Percentiles rank a stretch among this genome's conserved stretches.
phyloP scores from a whole-genome alignment of 2,797 vertebrate species.

The Sus cebifrons region DNA sequence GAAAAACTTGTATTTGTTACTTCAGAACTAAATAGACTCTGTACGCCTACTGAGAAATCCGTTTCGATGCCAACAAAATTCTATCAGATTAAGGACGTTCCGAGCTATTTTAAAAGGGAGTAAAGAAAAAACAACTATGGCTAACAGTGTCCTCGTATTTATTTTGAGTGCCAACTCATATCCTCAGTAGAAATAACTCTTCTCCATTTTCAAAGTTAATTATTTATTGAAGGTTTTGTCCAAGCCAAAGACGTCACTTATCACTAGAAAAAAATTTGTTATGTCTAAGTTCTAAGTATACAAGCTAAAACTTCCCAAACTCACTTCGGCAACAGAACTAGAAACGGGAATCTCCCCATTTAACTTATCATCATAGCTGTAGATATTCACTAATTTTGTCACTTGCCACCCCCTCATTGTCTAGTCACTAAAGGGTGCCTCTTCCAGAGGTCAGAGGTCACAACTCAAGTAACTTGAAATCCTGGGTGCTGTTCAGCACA shows the following conservation, averaged over 20 bases:
- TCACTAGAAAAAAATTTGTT: not conserved
- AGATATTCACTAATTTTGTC: fast-evolving
- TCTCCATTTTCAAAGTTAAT: constrained; percentile 7
- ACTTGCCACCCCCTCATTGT: fast-evolving
- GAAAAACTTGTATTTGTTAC: constrained; percentile 48
- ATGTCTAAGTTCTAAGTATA: not conserved
- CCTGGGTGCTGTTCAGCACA: not conserved
- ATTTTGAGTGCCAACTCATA: not conserved
- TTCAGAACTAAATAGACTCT: constrained; percentile 28
- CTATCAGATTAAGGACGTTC: constrained; percentile 36
- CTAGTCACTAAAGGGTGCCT: not conserved
- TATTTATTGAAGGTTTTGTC: not conserved
- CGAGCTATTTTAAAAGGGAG: not conserved
- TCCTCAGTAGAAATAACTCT: not conserved
- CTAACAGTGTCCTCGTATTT: not conserved
- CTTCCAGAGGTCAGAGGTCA: not conserved
- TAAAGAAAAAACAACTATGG: too few relatives aligned
- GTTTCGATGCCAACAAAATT: constrained; percentile 51
- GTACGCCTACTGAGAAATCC: constrained; percentile 55
- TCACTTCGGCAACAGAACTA: not conserved
- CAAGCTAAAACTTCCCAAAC: not conserved
- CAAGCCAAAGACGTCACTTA: not conserved
- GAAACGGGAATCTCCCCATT: fast-evolving
- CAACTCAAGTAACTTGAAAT: not conserved
- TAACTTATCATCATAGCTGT: fast-evolving